Evolutionary conservation across 2,888 invertebrate species (phyloP), one percentile per base, ranked within the genome.

Genomic region (Mythimna ferrago): DNA sequence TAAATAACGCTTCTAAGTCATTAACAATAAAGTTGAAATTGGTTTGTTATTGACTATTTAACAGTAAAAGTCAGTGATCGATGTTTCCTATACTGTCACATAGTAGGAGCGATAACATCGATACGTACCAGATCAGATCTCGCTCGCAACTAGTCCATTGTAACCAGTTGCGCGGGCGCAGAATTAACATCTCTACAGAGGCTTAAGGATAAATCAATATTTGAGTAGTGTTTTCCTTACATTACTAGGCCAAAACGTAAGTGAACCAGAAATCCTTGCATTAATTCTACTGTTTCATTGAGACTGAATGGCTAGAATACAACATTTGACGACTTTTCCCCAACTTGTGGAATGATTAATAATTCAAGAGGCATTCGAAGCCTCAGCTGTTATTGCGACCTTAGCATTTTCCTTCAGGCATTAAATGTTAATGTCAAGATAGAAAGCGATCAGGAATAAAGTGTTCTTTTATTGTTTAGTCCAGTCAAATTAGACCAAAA

Each of bases 71-170:
- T 85, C 75, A 75, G 84, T 88, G 88, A 88, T 87, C 82, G 83
- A 88, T 87, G 89, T 88, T 86, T 87, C 83, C 89, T 84, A 80
- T 54, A 74, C 77, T 86, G 81, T 83, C 81, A 76, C 80, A 69
- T 74, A 68, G 80, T 82, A 70, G 78, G 74, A 83, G 80, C 77
- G 83, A 85, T 84, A 82, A 62, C 82, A 84, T 83, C 83, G 75
- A 84, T 83, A 84, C 71, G 72, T 81, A 81, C 81, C 72, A 77
- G 81, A 84, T 86, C 80, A 78, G 68, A 81, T 73, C 70, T 82
- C 61, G 76, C 78, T 79, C 54, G 72, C 77, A 84, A 86, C 86
- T 82, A 82, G 83, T 79, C 72, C 81, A 87, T 83, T 83, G 80
- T 84, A 78, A 76, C 76, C 72, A 78, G 78, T 71, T 82, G 83